Conservation (phyloP, 2,113 vertebrate genomes). For the Pelodiscus sinensis region DNA sequence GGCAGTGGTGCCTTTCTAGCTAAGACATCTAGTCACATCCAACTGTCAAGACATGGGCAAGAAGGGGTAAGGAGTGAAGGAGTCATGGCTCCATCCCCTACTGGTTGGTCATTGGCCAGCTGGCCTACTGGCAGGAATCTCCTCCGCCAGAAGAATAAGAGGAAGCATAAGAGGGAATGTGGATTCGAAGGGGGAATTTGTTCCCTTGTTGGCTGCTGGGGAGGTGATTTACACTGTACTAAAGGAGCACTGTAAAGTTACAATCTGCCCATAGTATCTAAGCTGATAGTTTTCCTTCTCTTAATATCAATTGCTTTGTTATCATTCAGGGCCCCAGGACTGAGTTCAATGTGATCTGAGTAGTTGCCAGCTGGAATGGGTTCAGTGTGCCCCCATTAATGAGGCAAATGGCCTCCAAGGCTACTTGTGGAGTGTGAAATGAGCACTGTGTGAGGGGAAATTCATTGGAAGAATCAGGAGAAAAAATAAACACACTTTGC, state of each 20-base stretch:
- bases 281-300: not conserved
- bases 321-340: not conserved
- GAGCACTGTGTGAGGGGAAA: not conserved
- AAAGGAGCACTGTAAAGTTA: not conserved
- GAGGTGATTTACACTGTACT: not conserved
- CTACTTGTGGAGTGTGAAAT: not conserved
- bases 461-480: not conserved
- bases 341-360: not conserved
- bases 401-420: not conserved
- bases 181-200: not conserved
- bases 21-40: not conserved
- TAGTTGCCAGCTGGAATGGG: not conserved
- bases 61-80: not conserved
- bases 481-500: not conserved
- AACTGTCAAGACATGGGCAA: not conserved
- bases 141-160: not conserved
- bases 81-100: not conserved
- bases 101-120: not conserved
- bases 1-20: not conserved
- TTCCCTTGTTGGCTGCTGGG: not conserved
- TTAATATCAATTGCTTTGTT: not conserved
- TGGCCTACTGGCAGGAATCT: not conserved
- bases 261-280: not conserved
- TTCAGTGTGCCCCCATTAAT: not conserved
- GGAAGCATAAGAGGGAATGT: not conserved